Evolutionary conservation across 2,888 invertebrate genomes (phyloP).

Genomic region (Gisinianus flammeolus): DNA sequence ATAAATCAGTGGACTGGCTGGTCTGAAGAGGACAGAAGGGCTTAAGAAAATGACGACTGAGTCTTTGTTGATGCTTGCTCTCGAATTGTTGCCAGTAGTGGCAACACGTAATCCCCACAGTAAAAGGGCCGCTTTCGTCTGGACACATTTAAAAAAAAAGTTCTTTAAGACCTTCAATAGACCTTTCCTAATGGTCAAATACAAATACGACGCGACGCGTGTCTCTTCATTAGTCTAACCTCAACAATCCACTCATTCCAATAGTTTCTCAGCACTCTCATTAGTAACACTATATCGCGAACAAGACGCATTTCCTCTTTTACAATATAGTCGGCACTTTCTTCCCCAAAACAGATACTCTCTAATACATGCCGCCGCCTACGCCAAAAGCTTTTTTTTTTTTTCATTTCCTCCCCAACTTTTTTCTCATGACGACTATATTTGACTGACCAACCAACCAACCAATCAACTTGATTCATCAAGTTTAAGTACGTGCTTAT

Average conservation of each 20-base stretch:
- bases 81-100: slow-evolving; percentile 44
- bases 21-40: slow-evolving; percentile 32
- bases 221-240: slow-evolving; percentile 38
- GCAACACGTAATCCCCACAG: slow-evolving; percentile 47
- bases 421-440: neutral
- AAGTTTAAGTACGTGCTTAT: neutral
- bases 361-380: neutral
- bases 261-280: slow-evolving; percentile 31
- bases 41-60: slow-evolving; percentile 47
- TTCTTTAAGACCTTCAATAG: slow-evolving; percentile 2
- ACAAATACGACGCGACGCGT: slow-evolving; percentile 46
- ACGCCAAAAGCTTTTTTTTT: neutral
- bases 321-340: neutral
- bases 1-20: too few relatives aligned
- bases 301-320: neutral
- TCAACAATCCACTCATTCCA: slow-evolving; percentile 15
- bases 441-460: neutral
- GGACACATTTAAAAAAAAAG: too few relatives aligned
- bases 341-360: neutral
- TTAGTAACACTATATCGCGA: neutral
- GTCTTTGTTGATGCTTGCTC: slow-evolving; percentile 47
- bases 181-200: slow-evolving; percentile 42
- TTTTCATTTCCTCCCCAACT: neutral
- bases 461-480: neutral
- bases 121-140: slow-evolving; percentile 48